phyloP scores from a whole-genome alignment of 2,797 vertebrate genomes.

The Pantherophis alleghaniensis region DNA sequence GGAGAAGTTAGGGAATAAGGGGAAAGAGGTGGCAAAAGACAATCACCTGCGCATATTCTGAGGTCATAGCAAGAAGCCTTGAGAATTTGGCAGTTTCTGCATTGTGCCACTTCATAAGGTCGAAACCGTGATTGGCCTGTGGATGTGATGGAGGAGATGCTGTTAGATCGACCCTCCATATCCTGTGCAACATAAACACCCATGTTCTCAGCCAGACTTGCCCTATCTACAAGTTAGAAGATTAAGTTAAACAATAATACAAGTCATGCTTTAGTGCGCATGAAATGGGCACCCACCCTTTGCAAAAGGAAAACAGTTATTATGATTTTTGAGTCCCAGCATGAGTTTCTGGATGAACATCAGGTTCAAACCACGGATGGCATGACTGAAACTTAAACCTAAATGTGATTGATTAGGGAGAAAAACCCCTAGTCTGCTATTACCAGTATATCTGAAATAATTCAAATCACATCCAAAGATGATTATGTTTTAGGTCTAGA shows the following conservation, averaged over 20 bases:
- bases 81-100: background rate
- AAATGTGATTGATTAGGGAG: background rate
- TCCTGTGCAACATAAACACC: background rate
- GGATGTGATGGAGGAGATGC: background rate
- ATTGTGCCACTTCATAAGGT: slow-evolving; percentile 17
- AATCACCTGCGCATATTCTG: slow-evolving; percentile 18
- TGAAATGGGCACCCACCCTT: background rate
- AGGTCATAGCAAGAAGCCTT: background rate
- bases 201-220: background rate
- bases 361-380: background rate
- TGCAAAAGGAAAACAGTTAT: background rate
- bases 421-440: background rate
- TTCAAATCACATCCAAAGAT: background rate
- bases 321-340: background rate
- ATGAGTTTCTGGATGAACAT: background rate
- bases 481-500: background rate
- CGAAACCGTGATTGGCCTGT: background rate
- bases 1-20: too few species aligned
- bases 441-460: background rate
- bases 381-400: too few species aligned
- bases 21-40: background rate
- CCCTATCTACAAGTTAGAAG: background rate
- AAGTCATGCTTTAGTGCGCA: background rate
- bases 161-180: background rate
- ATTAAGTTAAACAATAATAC: background rate